Evolutionary conservation across 2,797 vertebrate species (phyloP).

Genomic region (Spinibarbus caldwelli): DNA sequence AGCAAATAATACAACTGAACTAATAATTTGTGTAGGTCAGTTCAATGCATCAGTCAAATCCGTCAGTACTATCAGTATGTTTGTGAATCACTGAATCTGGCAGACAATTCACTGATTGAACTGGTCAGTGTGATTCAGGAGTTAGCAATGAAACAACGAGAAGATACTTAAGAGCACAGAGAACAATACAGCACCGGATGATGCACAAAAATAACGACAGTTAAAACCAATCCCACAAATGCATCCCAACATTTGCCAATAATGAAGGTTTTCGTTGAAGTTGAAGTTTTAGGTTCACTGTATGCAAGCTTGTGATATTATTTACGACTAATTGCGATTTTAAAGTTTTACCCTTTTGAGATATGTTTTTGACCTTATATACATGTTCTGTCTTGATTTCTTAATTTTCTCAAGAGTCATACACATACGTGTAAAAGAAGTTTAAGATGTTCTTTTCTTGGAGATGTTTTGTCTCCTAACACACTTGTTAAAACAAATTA

Average conservation of each 20-base stretch:
- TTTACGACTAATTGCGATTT: background rate
- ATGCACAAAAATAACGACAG: background rate
- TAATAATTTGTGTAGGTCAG: background rate
- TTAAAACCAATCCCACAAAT: background rate
- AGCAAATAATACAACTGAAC: background rate
- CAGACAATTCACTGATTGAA: background rate
- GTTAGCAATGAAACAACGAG: background rate
- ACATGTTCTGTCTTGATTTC: background rate
- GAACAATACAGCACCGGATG: background rate
- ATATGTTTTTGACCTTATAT: background rate
- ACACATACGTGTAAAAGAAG: background rate
- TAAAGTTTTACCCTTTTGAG: background rate
- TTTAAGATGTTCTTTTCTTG: background rate
- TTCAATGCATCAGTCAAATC: background rate
- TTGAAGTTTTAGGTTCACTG: background rate
- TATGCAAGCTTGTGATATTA: background rate
- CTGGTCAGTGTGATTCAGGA: background rate
- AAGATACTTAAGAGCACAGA: background rate
- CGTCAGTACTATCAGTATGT: background rate
- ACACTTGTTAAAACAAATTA: background rate
- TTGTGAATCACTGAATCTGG: background rate
- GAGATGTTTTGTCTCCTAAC: background rate
- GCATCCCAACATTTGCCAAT: background rate
- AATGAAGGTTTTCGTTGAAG: background rate
- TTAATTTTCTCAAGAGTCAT: background rate